Base-by-base conservation (phyloP, 2,888 invertebrate species). In the Lepidocyrtinus sp. region DNA sequence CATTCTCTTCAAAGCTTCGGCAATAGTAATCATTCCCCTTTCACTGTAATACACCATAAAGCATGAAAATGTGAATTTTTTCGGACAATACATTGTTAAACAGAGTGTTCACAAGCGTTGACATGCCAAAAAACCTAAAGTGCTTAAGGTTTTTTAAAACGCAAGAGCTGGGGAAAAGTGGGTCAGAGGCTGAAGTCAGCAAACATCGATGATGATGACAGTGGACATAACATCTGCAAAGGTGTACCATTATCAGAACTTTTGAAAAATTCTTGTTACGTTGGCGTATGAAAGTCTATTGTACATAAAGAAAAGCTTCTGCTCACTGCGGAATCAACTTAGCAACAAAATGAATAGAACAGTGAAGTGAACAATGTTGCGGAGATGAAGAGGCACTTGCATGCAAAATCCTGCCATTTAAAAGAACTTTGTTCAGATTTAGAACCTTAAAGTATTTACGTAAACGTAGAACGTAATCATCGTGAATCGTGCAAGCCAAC, bases 141-240 rank as follows among this genome's bases (percentile, higher is more conserved):
- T 12, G 36, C 36, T 7, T 36, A n/a, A n/a, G 5, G 36, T 36
- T 36, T 36, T 36, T 36, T 36, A 36, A n/a, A 36, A 36, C 36
- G 36, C 12, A 36, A 36, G 12, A 36, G 12, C 36, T 25, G 36
- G 70, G 76, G 63, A 75, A 76, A 76, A 76, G 76, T 76, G 76
- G 76, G 76, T 76, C 75, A 76, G 69, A 62, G 45, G 50, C 55
- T 25, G 36, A 36, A 36, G 36, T 36, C 36, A 36, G 36, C 36
- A 36, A 36, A 12, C 36, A 36, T 12, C 12, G 36, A 5, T 36
- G 36, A 36, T 12, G 36, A 36, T 36, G 36, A 36, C 36, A 36
- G 36, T 36, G 36, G 36, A 36, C 36, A 36, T 36, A 36, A 7
- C 36, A 36, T 36, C 12, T n/a, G n/a, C n/a, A n/a, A n/a, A n/a